Percentiles rank a stretch among this genome's conserved stretches.
Evolutionary conservation across 2,113 vertebrate genomes (phyloP).

Genomic region (Seriola dumerili): DNA sequence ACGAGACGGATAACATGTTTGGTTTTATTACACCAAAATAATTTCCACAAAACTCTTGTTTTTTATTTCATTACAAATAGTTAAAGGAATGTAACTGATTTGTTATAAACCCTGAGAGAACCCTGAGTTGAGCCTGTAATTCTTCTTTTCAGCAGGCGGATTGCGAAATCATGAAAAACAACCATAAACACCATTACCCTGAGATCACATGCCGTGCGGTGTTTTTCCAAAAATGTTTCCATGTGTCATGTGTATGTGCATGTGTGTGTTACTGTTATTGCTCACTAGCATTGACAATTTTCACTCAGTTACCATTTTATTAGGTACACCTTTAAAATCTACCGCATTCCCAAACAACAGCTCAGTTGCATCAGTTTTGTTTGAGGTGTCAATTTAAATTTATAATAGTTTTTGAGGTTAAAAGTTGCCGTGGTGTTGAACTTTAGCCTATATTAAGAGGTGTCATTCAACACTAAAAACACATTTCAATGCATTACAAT

Average conservation of each 20-base stretch:
- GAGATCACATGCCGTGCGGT: constrained; percentile 31
- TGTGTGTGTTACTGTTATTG: not conserved
- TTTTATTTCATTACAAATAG: not conserved
- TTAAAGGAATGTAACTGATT: not conserved
- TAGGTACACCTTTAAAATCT: not conserved
- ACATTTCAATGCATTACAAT: not conserved
- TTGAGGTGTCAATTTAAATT: not conserved
- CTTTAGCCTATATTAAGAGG: not conserved
- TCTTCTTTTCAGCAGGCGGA: constrained; percentile 17
- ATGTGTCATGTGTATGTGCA: constrained; percentile 31
- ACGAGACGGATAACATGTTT: not conserved
- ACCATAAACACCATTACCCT: not conserved
- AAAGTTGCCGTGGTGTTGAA: too few relatives aligned
- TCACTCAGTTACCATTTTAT: not conserved
- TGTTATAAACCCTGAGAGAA: not conserved
- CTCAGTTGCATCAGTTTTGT: not conserved
- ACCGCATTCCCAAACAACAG: not conserved
- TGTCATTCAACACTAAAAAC: not conserved
- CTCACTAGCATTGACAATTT: not conserved
- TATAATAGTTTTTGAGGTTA: not conserved
- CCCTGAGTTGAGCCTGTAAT: not conserved
- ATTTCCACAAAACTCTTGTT: not conserved
- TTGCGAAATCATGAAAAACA: constrained; percentile 53
- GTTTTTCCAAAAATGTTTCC: constrained; percentile 23
- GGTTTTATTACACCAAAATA: constrained; percentile 30